Base-by-base conservation (phyloP, 2,797 vertebrate genomes). In the Coregonus ussuriensis region DNA sequence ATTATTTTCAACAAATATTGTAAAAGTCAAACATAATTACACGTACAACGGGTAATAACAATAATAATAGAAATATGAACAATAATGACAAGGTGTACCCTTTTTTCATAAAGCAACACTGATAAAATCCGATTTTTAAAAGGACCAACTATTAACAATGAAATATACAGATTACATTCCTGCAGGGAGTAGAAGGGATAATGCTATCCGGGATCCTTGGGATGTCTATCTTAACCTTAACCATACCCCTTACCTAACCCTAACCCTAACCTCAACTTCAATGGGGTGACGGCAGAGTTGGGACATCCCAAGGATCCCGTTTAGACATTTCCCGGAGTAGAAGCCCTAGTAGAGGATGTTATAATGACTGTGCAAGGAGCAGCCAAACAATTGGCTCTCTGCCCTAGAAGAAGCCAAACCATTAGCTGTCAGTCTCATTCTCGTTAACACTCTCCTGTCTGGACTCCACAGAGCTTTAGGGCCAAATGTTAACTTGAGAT, bases 131-230 rank as follows among this genome's bases (percentile, higher is more conserved):
- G 77, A 86, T 56, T 54, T 16, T 72, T 54, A 6, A 90, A 93
- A 91, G 81, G 83, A 89, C 82, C 76, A 83, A 79, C 86, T 92
- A 92, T 92, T 79, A 90, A 94, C 91, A 93, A 83, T 87, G 69
- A 92, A 91, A 92, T 93, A 86, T 93, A 92, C 90, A 93, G 84
- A 84, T 92, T 92, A 94, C 92, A 93, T 93, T 94, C 93, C 88
- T 92, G 92, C 85, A 76, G 84, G 84, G 80, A 47, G 41, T 47
- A 47, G 41, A 47, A 47, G 41, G 41, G 41, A 47, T 47, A 3
- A 9, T 7, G 41, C 41, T 47, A 47, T 47, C 9, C 9, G 41
- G 41, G 41, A 47, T 47, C 9, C 41, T 47, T 47, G 41, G 41
- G 9, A 47, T 47, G 41, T 2, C 41, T 9, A 47, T 9, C 2